Conservation (phyloP, 1,140 invertebrate genomes). For the Cecropterus lyciades region DNA sequence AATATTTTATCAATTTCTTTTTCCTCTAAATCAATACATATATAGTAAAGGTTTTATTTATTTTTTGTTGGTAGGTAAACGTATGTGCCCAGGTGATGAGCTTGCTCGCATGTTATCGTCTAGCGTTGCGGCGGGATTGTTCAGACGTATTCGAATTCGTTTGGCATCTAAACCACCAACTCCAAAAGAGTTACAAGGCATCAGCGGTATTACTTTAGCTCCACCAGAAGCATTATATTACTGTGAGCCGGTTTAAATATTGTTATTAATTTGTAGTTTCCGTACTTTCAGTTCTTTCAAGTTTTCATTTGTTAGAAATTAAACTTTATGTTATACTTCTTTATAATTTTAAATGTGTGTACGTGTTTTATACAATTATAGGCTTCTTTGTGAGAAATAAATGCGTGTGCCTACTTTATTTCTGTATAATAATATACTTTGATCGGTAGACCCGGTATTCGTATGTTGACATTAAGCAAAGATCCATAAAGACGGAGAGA, state of each 20-base stretch:
- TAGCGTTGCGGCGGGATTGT: constrained; percentile 87
- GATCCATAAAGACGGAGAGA: constrained; percentile 11
- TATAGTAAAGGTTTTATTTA: no score
- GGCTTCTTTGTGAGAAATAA: not conserved
- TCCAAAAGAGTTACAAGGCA: constrained; percentile 83
- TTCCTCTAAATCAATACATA: no score
- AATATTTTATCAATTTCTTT: not conserved
- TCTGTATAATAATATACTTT: not conserved
- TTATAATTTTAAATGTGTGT: no score
- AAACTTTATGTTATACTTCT: no score
- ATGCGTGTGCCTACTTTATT: not conserved
- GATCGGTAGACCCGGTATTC: not conserved
- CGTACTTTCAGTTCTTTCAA: not conserved
- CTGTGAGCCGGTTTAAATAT: constrained; percentile 57
- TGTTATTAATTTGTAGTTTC: not conserved
- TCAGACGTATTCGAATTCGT: constrained; percentile 85
- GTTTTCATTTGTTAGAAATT: no score
- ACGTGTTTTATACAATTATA: not conserved
- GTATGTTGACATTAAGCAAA: constrained; percentile 17
- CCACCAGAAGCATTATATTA: constrained; percentile 83
- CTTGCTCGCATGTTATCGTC: constrained; percentile 91
- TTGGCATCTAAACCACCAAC: constrained; percentile 65
- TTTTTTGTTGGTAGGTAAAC: constrained; percentile 87
- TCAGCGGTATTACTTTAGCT: constrained; percentile 89
- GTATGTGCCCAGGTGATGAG: constrained; percentile 94